Percentiles rank a stretch among this genome's conserved stretches.
Conservation (phyloP, 2,797 vertebrate genomes). For the Mastacembelus armatus region DNA sequence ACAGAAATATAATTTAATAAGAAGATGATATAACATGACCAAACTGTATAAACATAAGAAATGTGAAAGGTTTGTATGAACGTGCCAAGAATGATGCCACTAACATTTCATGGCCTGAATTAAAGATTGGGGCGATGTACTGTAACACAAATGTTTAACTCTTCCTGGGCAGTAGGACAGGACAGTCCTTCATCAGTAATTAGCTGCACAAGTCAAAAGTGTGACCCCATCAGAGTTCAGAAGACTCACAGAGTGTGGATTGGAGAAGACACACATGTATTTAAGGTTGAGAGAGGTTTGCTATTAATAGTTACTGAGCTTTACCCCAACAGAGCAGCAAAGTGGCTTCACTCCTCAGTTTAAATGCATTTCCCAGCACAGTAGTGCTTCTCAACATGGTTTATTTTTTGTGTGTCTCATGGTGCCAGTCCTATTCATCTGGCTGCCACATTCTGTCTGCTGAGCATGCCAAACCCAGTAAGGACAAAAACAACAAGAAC, state of each 20-base stretch:
- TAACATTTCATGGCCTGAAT: conserved; percentile 40
- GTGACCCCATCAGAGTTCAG: conserved; percentile 16
- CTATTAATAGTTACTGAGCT: conserved; percentile 68
- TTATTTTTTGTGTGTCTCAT: conserved; percentile 18
- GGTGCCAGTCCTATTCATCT: conserved; percentile 23
- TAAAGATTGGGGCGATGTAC: conserved; percentile 5
- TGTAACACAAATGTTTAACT: conserved; percentile 19
- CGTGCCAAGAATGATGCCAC: conserved; percentile 50
- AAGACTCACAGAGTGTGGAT: conserved; percentile 9
- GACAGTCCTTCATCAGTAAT: conserved; percentile 30
- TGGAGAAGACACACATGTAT: conserved; percentile 3
- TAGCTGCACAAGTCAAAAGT: conserved; percentile 31
- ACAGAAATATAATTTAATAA: too few species aligned
- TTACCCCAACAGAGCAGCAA: conserved; percentile 39
- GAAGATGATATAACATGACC: too few species aligned
- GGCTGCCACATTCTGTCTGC: conserved; percentile 18
- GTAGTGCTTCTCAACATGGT: conserved; percentile 19
- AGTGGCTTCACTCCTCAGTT: conserved; percentile 35
- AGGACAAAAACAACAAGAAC: conserved; percentile 17
- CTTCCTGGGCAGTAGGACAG: not conserved
- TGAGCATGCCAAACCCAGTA: conserved; percentile 22
- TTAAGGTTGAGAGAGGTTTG: conserved; percentile 30
- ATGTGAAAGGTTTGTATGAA: too few species aligned
- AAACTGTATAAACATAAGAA: too few species aligned
- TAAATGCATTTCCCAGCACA: conserved; percentile 61